phyloP scores from a whole-genome alignment of 2,797 vertebrate genomes.

The Peromyscus nudipes region DNA sequence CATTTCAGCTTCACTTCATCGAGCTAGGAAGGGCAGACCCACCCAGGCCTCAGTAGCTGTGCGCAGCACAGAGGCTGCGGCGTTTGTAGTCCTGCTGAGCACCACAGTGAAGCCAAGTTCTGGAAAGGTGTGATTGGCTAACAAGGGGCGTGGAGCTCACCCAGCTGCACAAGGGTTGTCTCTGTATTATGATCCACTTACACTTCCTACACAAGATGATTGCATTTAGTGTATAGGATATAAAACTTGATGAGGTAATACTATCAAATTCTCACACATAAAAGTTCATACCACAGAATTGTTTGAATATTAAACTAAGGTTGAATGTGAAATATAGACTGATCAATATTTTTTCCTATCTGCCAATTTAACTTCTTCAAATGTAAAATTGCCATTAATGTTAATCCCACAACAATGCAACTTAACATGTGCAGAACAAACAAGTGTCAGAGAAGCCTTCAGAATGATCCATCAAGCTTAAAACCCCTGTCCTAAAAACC shows the following conservation, averaged over 20 bases:
- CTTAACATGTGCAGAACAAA: constrained; percentile 79
- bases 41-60: not conserved
- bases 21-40: no score
- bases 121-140: not conserved
- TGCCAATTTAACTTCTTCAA: constrained; percentile 87
- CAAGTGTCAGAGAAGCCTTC: constrained; percentile 73
- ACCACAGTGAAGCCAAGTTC: not conserved
- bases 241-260: not conserved
- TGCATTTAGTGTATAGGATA: fast-evolving
- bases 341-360: constrained; percentile 88
- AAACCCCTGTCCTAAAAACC: constrained; percentile 53
- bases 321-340: constrained; percentile 87
- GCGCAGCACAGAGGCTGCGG: not conserved
- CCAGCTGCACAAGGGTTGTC: no score
- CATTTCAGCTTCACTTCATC: not conserved
- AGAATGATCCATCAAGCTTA: constrained; percentile 59
- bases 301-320: not conserved
- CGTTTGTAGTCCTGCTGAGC: not conserved
- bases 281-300: not conserved
- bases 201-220: not conserved
- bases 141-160: not conserved
- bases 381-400: constrained; percentile 89
- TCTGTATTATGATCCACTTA: no score
- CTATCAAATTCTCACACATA: not conserved
- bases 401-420: constrained; percentile 88